These are phyloP conservation scores for Sebastolobus alascanus DNA, from an alignment of 2,797 vertebrate genomes.

Conservation along the genomic window DNA sequence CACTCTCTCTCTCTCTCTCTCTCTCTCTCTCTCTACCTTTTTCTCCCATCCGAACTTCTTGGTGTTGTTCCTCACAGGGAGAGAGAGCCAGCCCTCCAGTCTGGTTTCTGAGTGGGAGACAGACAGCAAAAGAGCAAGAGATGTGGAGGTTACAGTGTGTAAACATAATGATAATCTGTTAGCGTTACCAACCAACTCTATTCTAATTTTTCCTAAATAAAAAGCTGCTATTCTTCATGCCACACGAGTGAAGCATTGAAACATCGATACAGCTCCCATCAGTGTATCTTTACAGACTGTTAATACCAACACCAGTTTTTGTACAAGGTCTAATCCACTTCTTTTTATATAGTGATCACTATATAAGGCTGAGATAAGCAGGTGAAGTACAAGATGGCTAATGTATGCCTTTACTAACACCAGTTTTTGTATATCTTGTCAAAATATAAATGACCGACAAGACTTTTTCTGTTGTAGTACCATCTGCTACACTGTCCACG, in stretches of 20 bases:
- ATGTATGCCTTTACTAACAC: no score
- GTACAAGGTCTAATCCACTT: neutral
- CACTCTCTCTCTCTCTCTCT: neutral
- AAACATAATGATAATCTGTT: neutral
- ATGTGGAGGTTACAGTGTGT: neutral
- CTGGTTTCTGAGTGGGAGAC: constrained; percentile 86
- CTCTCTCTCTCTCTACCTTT: constrained; percentile 85
- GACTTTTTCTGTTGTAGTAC: no score
- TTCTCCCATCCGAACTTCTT: constrained; percentile 98
- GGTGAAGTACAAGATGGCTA: no score
- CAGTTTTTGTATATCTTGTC: no score
- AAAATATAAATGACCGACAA: no score
- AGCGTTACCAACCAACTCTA: neutral
- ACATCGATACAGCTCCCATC: neutral
- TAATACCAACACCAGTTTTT: neutral
- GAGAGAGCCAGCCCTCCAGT: constrained; percentile 97
- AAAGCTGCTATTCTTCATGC: neutral
- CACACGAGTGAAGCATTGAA: neutral
- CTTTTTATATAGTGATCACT: neutral
- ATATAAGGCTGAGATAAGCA: no score
- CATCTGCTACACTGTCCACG: no score
- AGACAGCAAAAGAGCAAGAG: neutral
- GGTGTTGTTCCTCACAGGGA: constrained; percentile 96
- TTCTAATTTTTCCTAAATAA: neutral
- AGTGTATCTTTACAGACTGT: neutral